Evolutionary conservation across 92 coral and sea anemone genomes (phyloP).

Genomic region (Zoanthus sansibaricus): DNA sequence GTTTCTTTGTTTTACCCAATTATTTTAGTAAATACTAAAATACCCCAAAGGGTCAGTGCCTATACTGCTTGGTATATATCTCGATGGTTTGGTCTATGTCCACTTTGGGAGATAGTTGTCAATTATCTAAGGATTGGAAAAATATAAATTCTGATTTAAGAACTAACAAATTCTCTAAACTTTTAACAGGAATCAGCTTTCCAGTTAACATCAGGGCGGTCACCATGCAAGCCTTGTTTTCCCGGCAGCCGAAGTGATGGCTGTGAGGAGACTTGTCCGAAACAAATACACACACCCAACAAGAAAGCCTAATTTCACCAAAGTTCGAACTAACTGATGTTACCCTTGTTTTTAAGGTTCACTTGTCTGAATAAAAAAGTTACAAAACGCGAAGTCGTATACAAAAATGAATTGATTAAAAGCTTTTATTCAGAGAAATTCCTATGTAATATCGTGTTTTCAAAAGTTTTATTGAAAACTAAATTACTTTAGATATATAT

Average conservation of each 20-base stretch:
- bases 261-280: slow-evolving; percentile 39
- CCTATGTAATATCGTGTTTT: no score
- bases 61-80: background rate
- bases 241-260: slow-evolving; percentile 18
- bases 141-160: background rate
- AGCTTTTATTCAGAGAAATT: no score
- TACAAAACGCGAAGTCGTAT: no score
- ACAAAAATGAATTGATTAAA: no score
- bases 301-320: slow-evolving; percentile 14
- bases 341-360: no score
- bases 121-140: background rate
- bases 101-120: background rate
- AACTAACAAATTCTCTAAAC: background rate
- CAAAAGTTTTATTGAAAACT: no score
- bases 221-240: slow-evolving; percentile 42
- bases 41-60: background rate
- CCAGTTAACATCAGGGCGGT: slow-evolving; percentile 28
- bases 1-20: no score
- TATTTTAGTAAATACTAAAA: background rate
- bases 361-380: no score
- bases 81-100: background rate
- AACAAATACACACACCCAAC: slow-evolving; percentile 39
- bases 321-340: no score
- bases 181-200: slow-evolving; percentile 29
- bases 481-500: no score